Base-by-base conservation (phyloP, 2,113 vertebrate genomes). In the Odocoileus virginianus region DNA sequence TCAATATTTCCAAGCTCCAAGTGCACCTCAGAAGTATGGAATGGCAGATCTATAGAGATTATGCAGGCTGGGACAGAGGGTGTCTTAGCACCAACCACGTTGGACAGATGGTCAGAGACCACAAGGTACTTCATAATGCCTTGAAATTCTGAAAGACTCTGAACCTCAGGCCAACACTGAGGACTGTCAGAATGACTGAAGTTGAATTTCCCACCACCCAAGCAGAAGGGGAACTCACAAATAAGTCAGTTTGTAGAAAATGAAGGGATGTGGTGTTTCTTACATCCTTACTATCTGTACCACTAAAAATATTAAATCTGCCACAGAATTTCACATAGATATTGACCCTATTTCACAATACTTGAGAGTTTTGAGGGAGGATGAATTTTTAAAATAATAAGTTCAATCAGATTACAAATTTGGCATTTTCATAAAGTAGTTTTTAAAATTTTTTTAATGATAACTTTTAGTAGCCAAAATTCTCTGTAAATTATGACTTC, bases 271-370 rank as follows among this genome's bases (percentile, higher is more conserved):
- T 71, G 16, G 8, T 85, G 27, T 79, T 95, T 96, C 52, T 97
- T 94, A 57, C 30, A 54, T 78, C 14, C 27, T 84, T 87, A 55
- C 12, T 89, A 6, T 74, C 36, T 82, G 54, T 89, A 47, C 9
- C 36, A 94, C 79, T 95, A 87, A 83, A 76, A 95, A 94, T 86
- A 96, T 74, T 94, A 89, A 58, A 43, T 60, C 43, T 96, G 25
- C 36, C 28, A 95, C 13, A 74, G 57, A 61, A 67, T 85, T 82
- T 97, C 54, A 93, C 36, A 79, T 67, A 55, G n/a, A 27, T 45
- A 5, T 95, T 94, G 79, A 64, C 19, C 45, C 30, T 81, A 14
- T 81, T 94, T 97, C 47, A 85, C 13, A 55, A 58, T 95, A 83
- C 96, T 87, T 88, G 61, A 85, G 60, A 93, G 21, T 27, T 86